These are phyloP conservation scores for Zaprionus kolodkinae DNA, from an alignment of 1,140 invertebrate species.

Conservation along the genomic window DNA sequence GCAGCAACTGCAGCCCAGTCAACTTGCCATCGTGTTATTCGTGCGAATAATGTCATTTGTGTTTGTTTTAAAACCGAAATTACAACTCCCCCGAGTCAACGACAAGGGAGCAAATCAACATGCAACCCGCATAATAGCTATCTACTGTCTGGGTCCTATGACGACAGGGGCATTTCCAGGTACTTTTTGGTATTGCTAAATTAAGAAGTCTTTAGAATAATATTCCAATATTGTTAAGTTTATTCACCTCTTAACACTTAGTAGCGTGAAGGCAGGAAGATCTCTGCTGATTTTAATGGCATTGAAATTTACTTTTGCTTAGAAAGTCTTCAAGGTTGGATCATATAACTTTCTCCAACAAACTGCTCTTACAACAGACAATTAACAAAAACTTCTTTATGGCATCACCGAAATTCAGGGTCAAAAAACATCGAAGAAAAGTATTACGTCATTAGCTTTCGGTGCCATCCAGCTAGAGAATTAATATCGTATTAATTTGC, in stretches of 20 bases:
- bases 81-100: constrained; percentile 59
- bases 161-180: not conserved
- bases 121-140: constrained; percentile 54
- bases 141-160: constrained; percentile 5
- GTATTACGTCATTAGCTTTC: constrained; percentile 43
- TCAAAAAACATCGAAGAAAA: constrained; percentile 23
- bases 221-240: too few relatives aligned
- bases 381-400: not conserved
- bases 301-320: not conserved
- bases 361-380: constrained; percentile 21
- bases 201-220: not conserved
- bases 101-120: constrained; percentile 45
- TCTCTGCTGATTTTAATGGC: too few relatives aligned
- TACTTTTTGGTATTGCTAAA: not conserved
- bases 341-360: not conserved
- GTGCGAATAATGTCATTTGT: constrained; percentile 82
- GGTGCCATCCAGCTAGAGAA: constrained; percentile 32
- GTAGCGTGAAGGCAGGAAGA: too few relatives aligned
- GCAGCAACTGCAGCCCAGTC: constrained; percentile 18
- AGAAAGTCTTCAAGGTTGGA: not conserved
- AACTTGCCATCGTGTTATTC: constrained; percentile 66
- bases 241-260: not conserved
- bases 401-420: constrained; percentile 39
- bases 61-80: constrained; percentile 79
- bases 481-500: constrained; percentile 56